A percentile compares a stretch with the other conserved stretches of the same genome.
Evolutionary conservation across 2,113 vertebrate species (phyloP).

Genomic region (Drymodes brunneopygia): DNA sequence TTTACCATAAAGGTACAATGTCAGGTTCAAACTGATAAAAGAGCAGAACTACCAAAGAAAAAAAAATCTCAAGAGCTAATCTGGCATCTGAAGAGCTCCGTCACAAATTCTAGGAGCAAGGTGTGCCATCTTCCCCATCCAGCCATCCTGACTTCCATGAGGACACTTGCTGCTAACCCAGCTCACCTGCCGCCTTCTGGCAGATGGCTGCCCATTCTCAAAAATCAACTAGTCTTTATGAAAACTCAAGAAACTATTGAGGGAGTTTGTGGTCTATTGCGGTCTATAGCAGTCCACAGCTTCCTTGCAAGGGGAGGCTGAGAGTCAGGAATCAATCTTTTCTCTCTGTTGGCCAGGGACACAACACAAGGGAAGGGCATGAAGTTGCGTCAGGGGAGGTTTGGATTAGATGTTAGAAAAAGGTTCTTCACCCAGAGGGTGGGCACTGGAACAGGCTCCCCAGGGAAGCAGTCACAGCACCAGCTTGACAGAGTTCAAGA

Average conservation of each 20-base stretch:
- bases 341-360: neutral
- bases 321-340: neutral
- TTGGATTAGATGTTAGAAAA: neutral
- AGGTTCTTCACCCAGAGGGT: neutral
- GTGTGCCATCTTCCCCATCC: fast-evolving
- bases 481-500: neutral
- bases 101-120: neutral
- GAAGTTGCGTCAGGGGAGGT: neutral
- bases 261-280: neutral
- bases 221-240: neutral
- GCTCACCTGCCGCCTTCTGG: fast-evolving
- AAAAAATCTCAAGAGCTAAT: neutral
- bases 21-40: neutral
- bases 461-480: neutral
- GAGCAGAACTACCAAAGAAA: neutral
- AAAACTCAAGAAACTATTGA: neutral
- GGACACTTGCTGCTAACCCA: neutral
- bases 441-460: neutral
- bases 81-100: neutral
- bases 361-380: neutral
- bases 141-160: neutral
- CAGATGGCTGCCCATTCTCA: neutral
- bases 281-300: too few relatives aligned
- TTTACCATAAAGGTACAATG: neutral
- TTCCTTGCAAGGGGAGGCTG: neutral